phyloP scores from a whole-genome alignment of 2,888 invertebrate genomes.

The Ophion ellenae region DNA sequence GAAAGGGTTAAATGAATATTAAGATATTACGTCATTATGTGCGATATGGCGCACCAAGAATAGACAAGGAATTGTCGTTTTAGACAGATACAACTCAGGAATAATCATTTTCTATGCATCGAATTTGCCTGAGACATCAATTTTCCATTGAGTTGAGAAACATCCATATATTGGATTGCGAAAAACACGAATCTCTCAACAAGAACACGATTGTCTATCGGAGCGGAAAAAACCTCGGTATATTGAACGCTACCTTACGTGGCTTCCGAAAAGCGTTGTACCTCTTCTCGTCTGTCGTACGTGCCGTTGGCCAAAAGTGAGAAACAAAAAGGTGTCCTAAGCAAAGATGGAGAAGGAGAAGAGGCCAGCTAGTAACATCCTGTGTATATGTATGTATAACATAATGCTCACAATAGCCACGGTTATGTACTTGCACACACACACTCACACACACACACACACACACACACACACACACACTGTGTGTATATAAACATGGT shows the following conservation, averaged over 20 bases:
- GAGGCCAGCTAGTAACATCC: constrained; percentile 30
- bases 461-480: no score
- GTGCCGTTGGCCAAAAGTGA: constrained; percentile 70
- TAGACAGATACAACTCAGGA: no score
- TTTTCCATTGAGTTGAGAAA: not conserved
- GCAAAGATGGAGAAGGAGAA: constrained; percentile 31
- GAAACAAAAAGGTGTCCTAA: constrained; percentile 30
- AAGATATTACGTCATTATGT: no score
- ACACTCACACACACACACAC: not conserved
- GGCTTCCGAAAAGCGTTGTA: constrained; percentile 69
- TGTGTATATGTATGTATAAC: constrained; percentile 22
- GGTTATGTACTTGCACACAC: not conserved
- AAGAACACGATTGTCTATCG: not conserved
- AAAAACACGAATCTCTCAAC: not conserved
- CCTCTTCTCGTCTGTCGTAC: constrained; percentile 72
- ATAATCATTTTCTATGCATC: no score
- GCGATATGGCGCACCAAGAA: no score
- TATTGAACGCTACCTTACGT: constrained; percentile 55
- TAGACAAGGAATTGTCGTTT: no score
- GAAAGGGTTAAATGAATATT: no score
- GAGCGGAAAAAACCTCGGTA: constrained; percentile 10
- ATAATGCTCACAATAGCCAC: constrained; percentile 10
- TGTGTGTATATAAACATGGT: constrained; percentile 19
- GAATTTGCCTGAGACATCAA: no score
- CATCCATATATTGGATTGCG: not conserved